These are phyloP conservation scores for Calosoma granatense DNA, from an alignment of 1,140 invertebrate genomes.

Conservation along the genomic window DNA sequence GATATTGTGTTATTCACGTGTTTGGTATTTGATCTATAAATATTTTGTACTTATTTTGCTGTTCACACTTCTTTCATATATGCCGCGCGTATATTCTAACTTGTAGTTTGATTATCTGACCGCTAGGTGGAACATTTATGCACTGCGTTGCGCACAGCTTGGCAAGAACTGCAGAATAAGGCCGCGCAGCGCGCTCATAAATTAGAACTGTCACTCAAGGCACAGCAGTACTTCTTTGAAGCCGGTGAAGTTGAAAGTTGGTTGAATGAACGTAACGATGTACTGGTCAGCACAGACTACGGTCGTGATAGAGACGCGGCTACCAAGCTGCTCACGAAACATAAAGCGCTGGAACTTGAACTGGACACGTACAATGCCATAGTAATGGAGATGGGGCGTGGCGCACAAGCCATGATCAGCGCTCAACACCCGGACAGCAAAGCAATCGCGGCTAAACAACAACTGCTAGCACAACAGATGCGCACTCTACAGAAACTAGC, in stretches of 20 bases:
- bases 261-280: slow-evolving; percentile 78
- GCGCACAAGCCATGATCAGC: slow-evolving; percentile 66
- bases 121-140: slow-evolving; percentile 60
- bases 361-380: slow-evolving; percentile 89
- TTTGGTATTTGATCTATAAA: no score
- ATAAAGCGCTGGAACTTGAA: slow-evolving; percentile 87
- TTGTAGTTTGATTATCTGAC: no score
- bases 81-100: no score
- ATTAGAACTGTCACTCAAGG: slow-evolving; percentile 74
- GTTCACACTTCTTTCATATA: no score
- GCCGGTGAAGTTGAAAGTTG: slow-evolving; percentile 87
- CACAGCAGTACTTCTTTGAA: slow-evolving; percentile 85
- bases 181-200: slow-evolving; percentile 61
- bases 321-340: slow-evolving; percentile 83
- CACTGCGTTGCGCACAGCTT: slow-evolving; percentile 50
- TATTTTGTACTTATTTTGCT: no score
- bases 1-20: no score
- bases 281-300: slow-evolving; percentile 70
- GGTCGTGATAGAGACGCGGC: slow-evolving; percentile 81
- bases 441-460: slow-evolving; percentile 66
- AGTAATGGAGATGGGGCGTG: slow-evolving; percentile 84
- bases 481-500: slow-evolving; percentile 72
- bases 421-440: slow-evolving; percentile 70
- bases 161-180: slow-evolving; percentile 58
- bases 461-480: slow-evolving; percentile 65